These are phyloP conservation scores for Chelonus insularis DNA, from an alignment of 1,140 invertebrate genomes.

Conservation along the genomic window DNA sequence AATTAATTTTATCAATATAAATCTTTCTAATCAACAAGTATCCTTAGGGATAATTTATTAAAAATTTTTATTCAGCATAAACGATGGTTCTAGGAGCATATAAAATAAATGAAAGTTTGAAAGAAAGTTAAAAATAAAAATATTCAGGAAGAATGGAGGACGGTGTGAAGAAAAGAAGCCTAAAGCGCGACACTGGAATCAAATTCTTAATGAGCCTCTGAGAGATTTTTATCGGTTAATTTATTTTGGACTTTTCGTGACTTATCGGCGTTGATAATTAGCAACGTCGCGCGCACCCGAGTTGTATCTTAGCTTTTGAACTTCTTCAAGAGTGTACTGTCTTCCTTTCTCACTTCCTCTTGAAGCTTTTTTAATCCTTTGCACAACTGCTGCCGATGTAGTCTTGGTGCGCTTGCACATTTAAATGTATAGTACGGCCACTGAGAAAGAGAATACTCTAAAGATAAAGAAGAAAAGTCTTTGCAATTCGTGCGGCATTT, in stretches of 20 bases:
- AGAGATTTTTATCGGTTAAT: constrained; percentile 24
- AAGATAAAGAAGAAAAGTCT: neutral
- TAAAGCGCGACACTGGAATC: constrained; percentile 21
- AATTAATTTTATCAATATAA: no score
- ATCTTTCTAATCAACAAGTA: no score
- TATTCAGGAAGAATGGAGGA: neutral
- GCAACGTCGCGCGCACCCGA: constrained; percentile 17
- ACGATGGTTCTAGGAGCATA: no score
- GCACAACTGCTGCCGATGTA: neutral
- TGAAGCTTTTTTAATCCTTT: neutral
- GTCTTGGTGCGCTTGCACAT: neutral
- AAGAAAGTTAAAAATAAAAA: neutral
- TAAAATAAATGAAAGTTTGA: no score
- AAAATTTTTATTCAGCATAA: no score
- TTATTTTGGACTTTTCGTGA: constrained; percentile 26
- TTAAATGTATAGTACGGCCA: neutral
- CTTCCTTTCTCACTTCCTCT: neutral
- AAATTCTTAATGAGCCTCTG: constrained; percentile 25
- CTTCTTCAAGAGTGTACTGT: constrained; percentile 1
- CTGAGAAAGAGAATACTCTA: neutral
- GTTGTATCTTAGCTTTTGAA: constrained; percentile 18
- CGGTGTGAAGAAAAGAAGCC: constrained; percentile 1
- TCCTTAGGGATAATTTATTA: no score
- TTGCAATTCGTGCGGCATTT: neutral
- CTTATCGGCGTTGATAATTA: constrained; percentile 28